phyloP scores from a whole-genome alignment of 2,113 vertebrate genomes.

The Hemichromis elongatus region DNA sequence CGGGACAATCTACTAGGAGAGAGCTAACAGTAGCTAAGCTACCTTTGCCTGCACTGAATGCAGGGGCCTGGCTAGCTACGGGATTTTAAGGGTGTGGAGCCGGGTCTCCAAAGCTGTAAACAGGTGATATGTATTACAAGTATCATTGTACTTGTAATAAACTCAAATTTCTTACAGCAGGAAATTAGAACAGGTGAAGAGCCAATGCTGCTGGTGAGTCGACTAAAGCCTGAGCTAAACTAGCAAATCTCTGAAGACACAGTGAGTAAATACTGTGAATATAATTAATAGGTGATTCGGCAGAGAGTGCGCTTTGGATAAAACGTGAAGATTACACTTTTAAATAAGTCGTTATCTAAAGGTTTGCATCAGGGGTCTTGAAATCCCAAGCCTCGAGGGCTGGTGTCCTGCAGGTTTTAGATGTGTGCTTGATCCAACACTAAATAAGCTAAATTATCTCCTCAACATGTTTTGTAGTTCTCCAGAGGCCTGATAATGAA shows the following conservation, averaged over 20 bases:
- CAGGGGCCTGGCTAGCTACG: neutral
- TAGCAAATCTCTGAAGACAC: neutral
- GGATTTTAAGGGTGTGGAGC: neutral
- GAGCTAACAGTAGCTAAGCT: neutral
- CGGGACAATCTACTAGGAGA: neutral
- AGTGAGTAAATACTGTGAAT: neutral
- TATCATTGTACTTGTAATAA: neutral
- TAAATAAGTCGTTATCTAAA: too few relatives aligned
- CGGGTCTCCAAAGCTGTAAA: neutral
- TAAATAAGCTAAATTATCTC: too few relatives aligned
- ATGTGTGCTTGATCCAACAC: too few relatives aligned
- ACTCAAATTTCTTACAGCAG: neutral
- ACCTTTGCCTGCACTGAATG: fast-evolving
- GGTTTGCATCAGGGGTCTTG: neutral
- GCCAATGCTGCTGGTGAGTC: fast-evolving
- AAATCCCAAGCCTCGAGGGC: neutral
- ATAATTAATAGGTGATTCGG: too few relatives aligned
- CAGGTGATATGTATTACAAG: neutral
- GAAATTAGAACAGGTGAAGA: neutral
- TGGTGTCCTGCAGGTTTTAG: neutral
- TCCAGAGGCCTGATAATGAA: too few relatives aligned
- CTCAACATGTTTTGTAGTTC: too few relatives aligned
- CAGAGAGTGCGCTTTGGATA: too few relatives aligned
- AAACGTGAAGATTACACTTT: too few relatives aligned
- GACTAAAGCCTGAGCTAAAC: neutral